A percentile compares a stretch with the other conserved stretches of the same genome.
These are phyloP conservation scores for Drosophila fuyamai DNA, from an alignment of 1,140 invertebrate species.

Conservation along the genomic window DNA sequence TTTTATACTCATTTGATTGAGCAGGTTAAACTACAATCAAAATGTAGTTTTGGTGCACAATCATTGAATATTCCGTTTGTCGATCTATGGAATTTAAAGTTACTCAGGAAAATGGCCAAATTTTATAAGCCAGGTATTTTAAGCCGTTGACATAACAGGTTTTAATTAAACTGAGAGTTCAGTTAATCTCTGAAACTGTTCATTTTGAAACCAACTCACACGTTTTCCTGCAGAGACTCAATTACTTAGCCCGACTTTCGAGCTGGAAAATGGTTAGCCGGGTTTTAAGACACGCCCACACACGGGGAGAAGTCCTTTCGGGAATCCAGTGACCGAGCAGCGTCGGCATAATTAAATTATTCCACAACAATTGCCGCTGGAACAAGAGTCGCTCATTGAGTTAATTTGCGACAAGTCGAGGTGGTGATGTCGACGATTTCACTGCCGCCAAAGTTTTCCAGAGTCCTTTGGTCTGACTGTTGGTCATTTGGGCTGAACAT, in stretches of 20 bases:
- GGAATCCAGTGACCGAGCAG: conserved; percentile 24
- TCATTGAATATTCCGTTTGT: neutral
- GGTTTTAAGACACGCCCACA: conserved; percentile 15
- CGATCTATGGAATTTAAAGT: neutral
- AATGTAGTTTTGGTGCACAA: neutral
- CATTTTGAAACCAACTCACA: conserved; percentile 25
- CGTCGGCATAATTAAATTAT: conserved; percentile 71
- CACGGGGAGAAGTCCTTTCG: conserved; percentile 9
- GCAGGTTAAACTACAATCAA: too few species aligned
- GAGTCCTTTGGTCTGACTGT: conserved; percentile 30
- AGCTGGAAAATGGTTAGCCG: conserved; percentile 17
- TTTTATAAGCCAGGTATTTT: neutral
- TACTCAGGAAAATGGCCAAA: neutral
- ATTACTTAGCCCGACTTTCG: conserved; percentile 34
- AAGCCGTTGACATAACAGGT: conserved; percentile 13
- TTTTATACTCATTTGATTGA: too few species aligned
- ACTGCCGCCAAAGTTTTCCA: conserved; percentile 31
- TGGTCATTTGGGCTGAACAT: conserved; percentile 44
- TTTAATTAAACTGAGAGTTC: conserved; percentile 31
- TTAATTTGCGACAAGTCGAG: conserved; percentile 76
- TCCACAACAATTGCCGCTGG: conserved; percentile 50
- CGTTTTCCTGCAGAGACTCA: conserved; percentile 12
- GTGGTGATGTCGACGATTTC: conserved; percentile 52
- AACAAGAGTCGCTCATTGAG: conserved; percentile 71
- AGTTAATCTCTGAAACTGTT: conserved; percentile 18